Percentiles rank a stretch among this genome's conserved stretches.
phyloP scores from a whole-genome alignment of 2,113 vertebrate species.

The Actinemys pallida region DNA sequence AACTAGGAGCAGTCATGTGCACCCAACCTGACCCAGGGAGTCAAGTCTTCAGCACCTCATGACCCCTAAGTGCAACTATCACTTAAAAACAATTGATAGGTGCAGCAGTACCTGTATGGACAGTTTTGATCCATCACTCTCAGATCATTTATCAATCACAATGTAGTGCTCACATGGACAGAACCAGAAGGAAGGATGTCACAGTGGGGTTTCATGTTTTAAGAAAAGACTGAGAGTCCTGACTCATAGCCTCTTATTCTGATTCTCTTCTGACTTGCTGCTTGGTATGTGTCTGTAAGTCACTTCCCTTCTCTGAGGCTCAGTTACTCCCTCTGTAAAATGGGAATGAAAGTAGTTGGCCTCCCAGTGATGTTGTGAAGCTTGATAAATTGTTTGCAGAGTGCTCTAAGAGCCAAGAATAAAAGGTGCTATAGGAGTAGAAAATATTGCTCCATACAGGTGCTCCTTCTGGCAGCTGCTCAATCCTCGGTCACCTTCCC shows the following conservation, averaged over 20 bases:
- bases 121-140: background rate
- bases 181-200: background rate
- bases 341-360: constrained; percentile 31
- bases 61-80: background rate
- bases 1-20: background rate
- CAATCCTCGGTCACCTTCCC: background rate
- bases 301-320: background rate
- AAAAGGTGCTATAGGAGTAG: background rate
- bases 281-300: constrained; percentile 21
- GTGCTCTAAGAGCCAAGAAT: constrained; percentile 35
- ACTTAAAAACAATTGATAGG: background rate
- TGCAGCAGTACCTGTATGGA: background rate
- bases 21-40: background rate
- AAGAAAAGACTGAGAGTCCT: background rate
- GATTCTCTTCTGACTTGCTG: background rate
- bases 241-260: background rate
- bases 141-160: background rate
- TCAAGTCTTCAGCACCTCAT: background rate
- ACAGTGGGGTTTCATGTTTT: constrained; percentile 2
- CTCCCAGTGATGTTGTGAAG: constrained; percentile 23
- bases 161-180: background rate
- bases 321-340: constrained; percentile 4
- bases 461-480: background rate
- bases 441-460: background rate
- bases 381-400: constrained; percentile 45